Conservation (phyloP, 2,113 vertebrate species). For the Gnathonemus longibarbis region DNA sequence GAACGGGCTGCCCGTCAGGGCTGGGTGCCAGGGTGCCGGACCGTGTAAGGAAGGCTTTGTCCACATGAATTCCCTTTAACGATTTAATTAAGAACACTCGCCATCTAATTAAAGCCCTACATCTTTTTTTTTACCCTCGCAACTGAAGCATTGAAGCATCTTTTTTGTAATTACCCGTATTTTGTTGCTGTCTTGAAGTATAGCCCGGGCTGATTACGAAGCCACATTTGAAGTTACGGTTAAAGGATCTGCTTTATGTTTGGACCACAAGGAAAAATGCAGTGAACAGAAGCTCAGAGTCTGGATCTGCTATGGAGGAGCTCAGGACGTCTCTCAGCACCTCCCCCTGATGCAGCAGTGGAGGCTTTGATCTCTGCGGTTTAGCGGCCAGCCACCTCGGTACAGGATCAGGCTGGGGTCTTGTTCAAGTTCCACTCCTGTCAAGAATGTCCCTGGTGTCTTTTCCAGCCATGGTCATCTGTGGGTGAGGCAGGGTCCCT, state of each 20-base stretch:
- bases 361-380: background rate
- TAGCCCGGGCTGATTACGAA: background rate
- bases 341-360: background rate
- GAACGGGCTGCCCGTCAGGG: slow-evolving; percentile 45
- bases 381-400: background rate
- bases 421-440: background rate
- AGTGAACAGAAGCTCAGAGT: background rate
- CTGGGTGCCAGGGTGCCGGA: slow-evolving; percentile 30
- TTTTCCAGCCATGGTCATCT: background rate
- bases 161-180: background rate
- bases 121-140: background rate
- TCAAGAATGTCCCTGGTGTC: background rate
- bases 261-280: background rate
- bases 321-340: background rate
- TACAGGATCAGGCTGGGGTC: background rate
- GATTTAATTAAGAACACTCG: slow-evolving; percentile 40
- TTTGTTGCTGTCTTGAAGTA: background rate
- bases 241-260: background rate
- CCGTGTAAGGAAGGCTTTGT: slow-evolving; percentile 48
- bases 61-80: slow-evolving; percentile 36
- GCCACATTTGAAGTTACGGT: background rate
- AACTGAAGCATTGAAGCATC: slow-evolving; percentile 3
- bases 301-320: background rate
- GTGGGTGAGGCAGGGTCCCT: background rate
- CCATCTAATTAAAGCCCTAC: slow-evolving; percentile 42